phyloP scores from a whole-genome alignment of 2,888 invertebrate genomes.

The Nymphalis urticae region DNA sequence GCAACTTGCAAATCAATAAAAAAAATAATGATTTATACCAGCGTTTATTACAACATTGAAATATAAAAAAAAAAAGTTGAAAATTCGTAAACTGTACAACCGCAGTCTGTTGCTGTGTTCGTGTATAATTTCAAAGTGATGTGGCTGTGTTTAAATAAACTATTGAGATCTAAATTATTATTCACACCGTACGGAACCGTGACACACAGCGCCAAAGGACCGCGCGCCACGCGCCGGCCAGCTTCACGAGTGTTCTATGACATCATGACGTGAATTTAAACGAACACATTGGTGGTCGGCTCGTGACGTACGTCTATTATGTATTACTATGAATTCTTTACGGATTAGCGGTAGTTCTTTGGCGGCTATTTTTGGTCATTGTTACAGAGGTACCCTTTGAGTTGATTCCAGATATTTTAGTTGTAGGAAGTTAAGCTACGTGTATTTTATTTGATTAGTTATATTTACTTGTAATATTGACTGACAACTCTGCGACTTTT shows the following conservation, averaged over 20 bases:
- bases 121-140: background rate
- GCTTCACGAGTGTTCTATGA: slow-evolving; percentile 1
- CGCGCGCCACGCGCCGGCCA: slow-evolving; percentile 39
- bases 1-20: too few species aligned
- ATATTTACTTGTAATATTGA: too few species aligned
- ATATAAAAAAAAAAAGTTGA: background rate
- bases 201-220: slow-evolving; percentile 37
- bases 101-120: background rate
- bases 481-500: too few species aligned
- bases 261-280: slow-evolving; percentile 13
- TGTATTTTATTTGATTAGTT: background rate
- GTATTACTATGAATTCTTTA: slow-evolving; percentile 14
- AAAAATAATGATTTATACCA: too few species aligned
- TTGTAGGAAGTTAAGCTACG: background rate
- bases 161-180: slow-evolving; percentile 27
- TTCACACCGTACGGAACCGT: slow-evolving; percentile 29
- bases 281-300: slow-evolving; percentile 28
- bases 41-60: background rate
- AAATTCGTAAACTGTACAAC: background rate
- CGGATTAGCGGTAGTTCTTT: slow-evolving; percentile 19
- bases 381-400: background rate
- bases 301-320: slow-evolving; percentile 23
- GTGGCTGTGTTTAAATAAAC: slow-evolving; percentile 5
- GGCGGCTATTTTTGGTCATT: slow-evolving; percentile 11
- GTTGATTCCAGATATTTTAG: background rate